Percentiles rank a stretch among this genome's conserved stretches.
Evolutionary conservation across 2,888 invertebrate genomes (phyloP).

Genomic region (Sphecodes monilicornis): DNA sequence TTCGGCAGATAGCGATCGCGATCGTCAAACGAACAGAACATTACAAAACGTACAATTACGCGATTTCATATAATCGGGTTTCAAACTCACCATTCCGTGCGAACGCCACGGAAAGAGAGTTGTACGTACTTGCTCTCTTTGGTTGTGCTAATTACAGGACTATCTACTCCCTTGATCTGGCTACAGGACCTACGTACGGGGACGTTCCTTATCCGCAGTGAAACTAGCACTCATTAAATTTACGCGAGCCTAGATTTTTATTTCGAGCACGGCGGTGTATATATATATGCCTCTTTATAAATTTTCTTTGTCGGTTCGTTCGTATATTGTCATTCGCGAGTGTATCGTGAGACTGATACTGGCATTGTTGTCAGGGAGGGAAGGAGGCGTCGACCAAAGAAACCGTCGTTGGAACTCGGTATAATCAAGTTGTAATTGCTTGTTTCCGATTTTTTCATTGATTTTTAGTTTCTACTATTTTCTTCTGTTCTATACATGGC

Average conservation of each 20-base stretch:
- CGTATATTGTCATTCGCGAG: background rate
- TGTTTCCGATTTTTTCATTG: background rate
- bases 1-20: conserved; percentile 28
- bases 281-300: background rate
- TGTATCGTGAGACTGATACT: background rate
- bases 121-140: background rate
- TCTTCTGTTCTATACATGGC: too few relatives aligned
- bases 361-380: background rate
- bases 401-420: background rate
- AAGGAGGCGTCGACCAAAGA: background rate
- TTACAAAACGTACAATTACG: conserved; percentile 11
- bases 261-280: background rate
- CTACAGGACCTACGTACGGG: background rate
- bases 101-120: background rate
- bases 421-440: background rate
- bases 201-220: background rate
- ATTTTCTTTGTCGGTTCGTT: background rate
- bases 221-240: background rate
- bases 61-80: conserved; percentile 25
- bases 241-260: conserved; percentile 3
- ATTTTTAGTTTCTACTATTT: too few relatives aligned
- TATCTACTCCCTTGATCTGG: background rate
- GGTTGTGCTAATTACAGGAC: conserved; percentile 4
- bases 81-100: background rate
- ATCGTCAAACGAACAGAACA: conserved; percentile 37